Percentiles rank a stretch among this genome's conserved stretches.
Conservation (phyloP, 2,113 vertebrate species). For the Eulemur macaco region DNA sequence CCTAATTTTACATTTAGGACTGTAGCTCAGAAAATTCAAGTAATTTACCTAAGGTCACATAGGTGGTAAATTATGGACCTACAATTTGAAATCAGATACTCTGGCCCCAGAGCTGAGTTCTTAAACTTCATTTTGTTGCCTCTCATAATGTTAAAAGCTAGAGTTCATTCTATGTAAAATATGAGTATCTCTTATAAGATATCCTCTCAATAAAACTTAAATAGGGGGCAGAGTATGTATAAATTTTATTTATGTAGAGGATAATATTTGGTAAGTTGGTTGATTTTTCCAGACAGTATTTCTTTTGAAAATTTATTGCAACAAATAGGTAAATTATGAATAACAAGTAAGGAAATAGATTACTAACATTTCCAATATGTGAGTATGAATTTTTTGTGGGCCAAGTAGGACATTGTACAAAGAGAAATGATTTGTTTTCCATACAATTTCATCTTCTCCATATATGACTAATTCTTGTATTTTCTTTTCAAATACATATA, state of each 20-base stretch:
- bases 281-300: neutral
- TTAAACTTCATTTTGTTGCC: neutral
- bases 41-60: neutral
- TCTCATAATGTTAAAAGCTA: neutral
- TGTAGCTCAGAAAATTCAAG: neutral
- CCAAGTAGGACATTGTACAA: neutral
- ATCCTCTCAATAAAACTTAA: neutral
- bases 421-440: neutral
- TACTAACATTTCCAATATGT: neutral
- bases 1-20: neutral
- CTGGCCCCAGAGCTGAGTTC: neutral
- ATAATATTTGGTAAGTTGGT: neutral
- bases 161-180: neutral
- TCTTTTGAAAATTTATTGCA: neutral
- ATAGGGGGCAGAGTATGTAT: neutral
- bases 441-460: neutral
- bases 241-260: neutral
- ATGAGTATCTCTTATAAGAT: neutral
- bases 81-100: neutral
- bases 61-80: neutral
- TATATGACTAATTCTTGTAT: neutral
- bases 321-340: neutral
- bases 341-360: neutral
- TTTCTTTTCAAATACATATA: neutral
- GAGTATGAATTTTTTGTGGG: neutral